Evolutionary conservation across 2,888 invertebrate genomes (phyloP).

Genomic region (Lochmaea crataegi): DNA sequence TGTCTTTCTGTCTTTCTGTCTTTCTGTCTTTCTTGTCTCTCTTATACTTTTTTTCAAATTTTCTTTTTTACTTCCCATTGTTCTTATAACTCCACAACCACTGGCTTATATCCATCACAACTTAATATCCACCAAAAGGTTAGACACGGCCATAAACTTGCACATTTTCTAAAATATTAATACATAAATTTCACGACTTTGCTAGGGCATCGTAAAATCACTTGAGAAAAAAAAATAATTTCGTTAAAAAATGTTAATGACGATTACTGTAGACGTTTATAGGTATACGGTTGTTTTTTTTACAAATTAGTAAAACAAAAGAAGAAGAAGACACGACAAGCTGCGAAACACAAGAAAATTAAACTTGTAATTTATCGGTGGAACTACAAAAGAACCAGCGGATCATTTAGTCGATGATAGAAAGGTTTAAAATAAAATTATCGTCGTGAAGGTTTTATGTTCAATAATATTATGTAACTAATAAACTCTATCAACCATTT

Average conservation of each 20-base stretch:
- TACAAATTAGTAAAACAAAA: not conserved
- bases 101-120: not conserved
- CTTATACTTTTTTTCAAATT: no score
- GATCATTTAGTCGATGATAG: not conserved
- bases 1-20: no score
- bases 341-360: not conserved
- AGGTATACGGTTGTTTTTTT: not conserved
- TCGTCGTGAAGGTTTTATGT: no score
- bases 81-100: not conserved
- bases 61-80: no score
- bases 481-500: no score
- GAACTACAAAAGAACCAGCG: not conserved
- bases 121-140: slow-evolving; percentile 10
- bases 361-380: not conserved
- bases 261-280: slow-evolving; percentile 12
- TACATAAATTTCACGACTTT: slow-evolving; percentile 38
- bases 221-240: slow-evolving; percentile 12
- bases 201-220: slow-evolving; percentile 5
- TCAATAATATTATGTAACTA: no score
- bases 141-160: slow-evolving; percentile 15
- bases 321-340: not conserved
- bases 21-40: no score
- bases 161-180: slow-evolving; percentile 38
- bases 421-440: no score
- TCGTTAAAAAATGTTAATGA: not conserved